Evolutionary conservation across 2,797 vertebrate genomes (phyloP).

Genomic region (Periparus ater): DNA sequence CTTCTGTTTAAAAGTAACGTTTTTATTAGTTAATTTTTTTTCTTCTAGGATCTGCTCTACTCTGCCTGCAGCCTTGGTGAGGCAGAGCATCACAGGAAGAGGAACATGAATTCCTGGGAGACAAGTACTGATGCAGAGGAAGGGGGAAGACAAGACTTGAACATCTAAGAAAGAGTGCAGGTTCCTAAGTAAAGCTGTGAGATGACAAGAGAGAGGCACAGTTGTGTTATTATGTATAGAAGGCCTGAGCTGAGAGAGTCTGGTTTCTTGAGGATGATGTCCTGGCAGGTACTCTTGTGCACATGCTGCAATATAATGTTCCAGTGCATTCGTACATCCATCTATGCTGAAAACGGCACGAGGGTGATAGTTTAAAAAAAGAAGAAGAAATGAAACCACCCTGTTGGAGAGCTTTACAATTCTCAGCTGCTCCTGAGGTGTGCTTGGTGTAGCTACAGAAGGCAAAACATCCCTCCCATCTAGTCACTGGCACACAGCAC

Average conservation of each 20-base stretch:
- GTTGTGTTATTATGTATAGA: background rate
- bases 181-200: background rate
- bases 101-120: background rate
- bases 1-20: background rate
- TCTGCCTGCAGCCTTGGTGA: background rate
- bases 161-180: background rate
- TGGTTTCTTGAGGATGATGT: background rate
- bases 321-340: background rate
- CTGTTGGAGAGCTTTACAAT: background rate
- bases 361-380: background rate
- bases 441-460: background rate
- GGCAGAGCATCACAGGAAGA: background rate
- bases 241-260: background rate
- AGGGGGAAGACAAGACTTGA: background rate
- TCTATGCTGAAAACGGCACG: background rate
- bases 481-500: background rate
- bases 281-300: background rate
- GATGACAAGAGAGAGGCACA: background rate
- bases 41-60: background rate
- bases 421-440: background rate
- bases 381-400: background rate
- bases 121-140: background rate
- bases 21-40: background rate
- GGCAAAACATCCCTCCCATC: constrained; percentile 6
- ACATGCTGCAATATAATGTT: background rate